Evolutionary conservation across 1,140 invertebrate species (phyloP).

Genomic region (Epicauta chinensis): DNA sequence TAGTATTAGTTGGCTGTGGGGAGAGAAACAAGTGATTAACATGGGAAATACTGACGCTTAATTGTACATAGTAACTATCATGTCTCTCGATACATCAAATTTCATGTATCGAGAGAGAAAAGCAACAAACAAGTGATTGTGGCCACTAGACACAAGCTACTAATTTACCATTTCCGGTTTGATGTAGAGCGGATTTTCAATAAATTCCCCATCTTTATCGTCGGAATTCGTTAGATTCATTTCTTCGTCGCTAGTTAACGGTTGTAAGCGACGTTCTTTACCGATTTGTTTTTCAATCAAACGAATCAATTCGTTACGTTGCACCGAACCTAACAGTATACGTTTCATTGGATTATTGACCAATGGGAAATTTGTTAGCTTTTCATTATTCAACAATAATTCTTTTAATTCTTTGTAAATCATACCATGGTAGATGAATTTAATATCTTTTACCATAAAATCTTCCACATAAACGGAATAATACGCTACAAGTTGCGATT

Average conservation of each 20-base stretch:
- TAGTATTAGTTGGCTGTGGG: too few species aligned
- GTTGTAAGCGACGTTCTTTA: constrained; percentile 70
- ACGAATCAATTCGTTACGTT: constrained; percentile 79
- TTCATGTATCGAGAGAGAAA: too few species aligned
- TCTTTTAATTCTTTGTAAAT: constrained; percentile 79
- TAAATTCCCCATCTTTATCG: constrained; percentile 45
- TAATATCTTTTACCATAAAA: constrained; percentile 89
- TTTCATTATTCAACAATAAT: constrained; percentile 58
- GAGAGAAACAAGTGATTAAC: not conserved
- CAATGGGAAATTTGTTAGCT: constrained; percentile 75
- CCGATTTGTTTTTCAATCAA: constrained; percentile 82
- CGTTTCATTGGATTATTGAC: constrained; percentile 87
- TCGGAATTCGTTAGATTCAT: constrained; percentile 48
- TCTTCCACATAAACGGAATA: constrained; percentile 92
- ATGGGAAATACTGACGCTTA: too few species aligned
- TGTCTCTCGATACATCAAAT: not conserved
- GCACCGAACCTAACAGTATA: constrained; percentile 89
- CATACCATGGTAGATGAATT: constrained; percentile 85
- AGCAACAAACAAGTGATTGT: too few species aligned
- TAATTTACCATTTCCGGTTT: constrained; percentile 1
- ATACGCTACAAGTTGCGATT: constrained; percentile 57
- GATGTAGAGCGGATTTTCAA: constrained; percentile 4
- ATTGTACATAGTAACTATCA: too few species aligned
- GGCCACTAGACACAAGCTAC: not conserved
- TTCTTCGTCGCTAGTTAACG: constrained; percentile 31